phyloP scores from a whole-genome alignment of 2,797 vertebrate species.

The Chromobotia macracanthus region DNA sequence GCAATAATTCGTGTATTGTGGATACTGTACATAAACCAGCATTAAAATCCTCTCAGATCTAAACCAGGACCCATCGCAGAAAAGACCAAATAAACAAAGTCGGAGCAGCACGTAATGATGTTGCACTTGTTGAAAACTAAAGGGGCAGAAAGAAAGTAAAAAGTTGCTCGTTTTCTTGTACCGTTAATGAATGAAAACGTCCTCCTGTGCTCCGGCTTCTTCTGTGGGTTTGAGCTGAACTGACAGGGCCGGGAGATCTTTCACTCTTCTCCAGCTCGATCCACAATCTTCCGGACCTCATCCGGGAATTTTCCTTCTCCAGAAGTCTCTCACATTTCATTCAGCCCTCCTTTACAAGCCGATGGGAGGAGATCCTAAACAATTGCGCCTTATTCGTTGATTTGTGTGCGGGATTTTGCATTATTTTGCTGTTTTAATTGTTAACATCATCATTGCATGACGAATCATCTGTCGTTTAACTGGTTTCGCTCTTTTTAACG shows the following conservation, averaged over 20 bases:
- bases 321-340: too few species aligned
- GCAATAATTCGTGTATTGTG: too few species aligned
- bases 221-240: slow-evolving; percentile 14
- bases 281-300: too few species aligned
- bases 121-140: slow-evolving; percentile 13
- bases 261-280: slow-evolving; percentile 21
- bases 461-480: too few species aligned
- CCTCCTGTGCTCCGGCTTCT: slow-evolving; percentile 40
- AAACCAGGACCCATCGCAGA: too few species aligned
- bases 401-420: too few species aligned
- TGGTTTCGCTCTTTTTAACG: slow-evolving; percentile 25
- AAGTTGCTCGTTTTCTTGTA: slow-evolving; percentile 49
- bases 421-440: neutral
- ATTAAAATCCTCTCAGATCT: neutral
- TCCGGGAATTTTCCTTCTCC: too few species aligned
- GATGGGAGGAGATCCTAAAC: neutral
- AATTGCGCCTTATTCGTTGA: neutral
- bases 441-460: too few species aligned
- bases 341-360: too few species aligned
- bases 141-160: neutral
- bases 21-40: too few species aligned
- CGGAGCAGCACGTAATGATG: slow-evolving; percentile 27
- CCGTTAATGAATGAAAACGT: slow-evolving; percentile 60
- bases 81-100: slow-evolving; percentile 1
- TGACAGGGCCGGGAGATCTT: slow-evolving; percentile 20